phyloP scores from a whole-genome alignment of 2,113 vertebrate species.

The Aramus guarauna region DNA sequence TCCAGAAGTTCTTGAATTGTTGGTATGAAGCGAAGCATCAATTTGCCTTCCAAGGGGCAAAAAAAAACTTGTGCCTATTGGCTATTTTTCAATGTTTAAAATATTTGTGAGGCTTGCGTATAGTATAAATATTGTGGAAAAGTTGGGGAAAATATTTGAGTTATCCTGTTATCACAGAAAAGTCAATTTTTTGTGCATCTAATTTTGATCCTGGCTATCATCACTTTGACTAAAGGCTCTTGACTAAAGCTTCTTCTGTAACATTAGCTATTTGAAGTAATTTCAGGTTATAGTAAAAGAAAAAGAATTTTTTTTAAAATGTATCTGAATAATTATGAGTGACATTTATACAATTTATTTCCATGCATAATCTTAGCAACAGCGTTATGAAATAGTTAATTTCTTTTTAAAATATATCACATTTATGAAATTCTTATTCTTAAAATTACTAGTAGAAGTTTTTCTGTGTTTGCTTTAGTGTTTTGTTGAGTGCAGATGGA shows the following conservation, averaged over 20 bases:
- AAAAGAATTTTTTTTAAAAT: neutral
- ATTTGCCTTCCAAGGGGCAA: neutral
- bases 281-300: too few relatives aligned
- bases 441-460: neutral
- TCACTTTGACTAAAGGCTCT: neutral
- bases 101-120: neutral
- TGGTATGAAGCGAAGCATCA: neutral
- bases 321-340: neutral
- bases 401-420: neutral
- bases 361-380: neutral
- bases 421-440: neutral
- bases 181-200: neutral
- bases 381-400: neutral
- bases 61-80: neutral
- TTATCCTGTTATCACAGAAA: neutral
- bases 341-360: neutral
- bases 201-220: neutral
- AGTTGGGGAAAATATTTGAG: neutral
- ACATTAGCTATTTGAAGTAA: neutral
- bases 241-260: neutral
- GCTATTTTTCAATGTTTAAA: neutral
- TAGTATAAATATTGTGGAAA: neutral
- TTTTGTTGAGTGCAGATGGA: neutral
- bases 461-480: neutral
- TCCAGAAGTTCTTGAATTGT: neutral